Conservation (phyloP, 2,888 invertebrate species). For the Thymelicus sylvestris region DNA sequence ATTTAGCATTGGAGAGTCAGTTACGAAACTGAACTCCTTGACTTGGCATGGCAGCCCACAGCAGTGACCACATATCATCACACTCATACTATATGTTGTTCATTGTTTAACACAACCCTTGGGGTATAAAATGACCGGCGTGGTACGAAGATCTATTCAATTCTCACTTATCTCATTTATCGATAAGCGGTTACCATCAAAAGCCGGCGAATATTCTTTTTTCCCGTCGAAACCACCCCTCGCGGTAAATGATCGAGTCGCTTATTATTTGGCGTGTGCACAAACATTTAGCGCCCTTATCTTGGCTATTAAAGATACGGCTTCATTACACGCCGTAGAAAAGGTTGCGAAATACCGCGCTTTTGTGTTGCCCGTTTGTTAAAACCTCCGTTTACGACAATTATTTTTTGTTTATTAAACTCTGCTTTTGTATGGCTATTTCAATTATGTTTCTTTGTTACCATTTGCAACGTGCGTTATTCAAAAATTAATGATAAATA, state of each 20-base stretch:
- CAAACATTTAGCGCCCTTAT: conserved; percentile 83
- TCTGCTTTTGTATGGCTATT: conserved; percentile 40
- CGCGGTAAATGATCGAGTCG: conserved; percentile 79
- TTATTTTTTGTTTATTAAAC: conserved; percentile 48
- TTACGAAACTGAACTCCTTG: too few relatives aligned
- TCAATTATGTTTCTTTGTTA: conserved; percentile 39
- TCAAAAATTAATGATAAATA: too few relatives aligned
- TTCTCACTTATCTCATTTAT: conserved; percentile 66
- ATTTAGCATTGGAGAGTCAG: too few relatives aligned
- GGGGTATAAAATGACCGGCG: conserved; percentile 44
- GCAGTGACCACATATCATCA: not conserved
- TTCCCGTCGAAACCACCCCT: conserved; percentile 69
- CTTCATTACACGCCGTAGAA: conserved; percentile 74
- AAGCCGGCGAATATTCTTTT: conserved; percentile 59
- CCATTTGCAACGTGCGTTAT: too few relatives aligned
- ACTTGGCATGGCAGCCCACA: too few relatives aligned
- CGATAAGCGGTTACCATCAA: conserved; percentile 66
- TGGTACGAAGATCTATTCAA: conserved; percentile 59
- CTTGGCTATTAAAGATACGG: conserved; percentile 82
- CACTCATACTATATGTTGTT: not conserved
- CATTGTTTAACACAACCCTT: conserved; percentile 2
- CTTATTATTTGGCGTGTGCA: conserved; percentile 84
- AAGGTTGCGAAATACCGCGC: conserved; percentile 55
- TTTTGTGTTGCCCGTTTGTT: conserved; percentile 54
- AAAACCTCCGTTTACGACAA: conserved; percentile 46